Percentiles rank a stretch among this genome's conserved stretches.
Evolutionary conservation across 2,888 invertebrate species (phyloP).

Genomic region (Congeria kusceri): DNA sequence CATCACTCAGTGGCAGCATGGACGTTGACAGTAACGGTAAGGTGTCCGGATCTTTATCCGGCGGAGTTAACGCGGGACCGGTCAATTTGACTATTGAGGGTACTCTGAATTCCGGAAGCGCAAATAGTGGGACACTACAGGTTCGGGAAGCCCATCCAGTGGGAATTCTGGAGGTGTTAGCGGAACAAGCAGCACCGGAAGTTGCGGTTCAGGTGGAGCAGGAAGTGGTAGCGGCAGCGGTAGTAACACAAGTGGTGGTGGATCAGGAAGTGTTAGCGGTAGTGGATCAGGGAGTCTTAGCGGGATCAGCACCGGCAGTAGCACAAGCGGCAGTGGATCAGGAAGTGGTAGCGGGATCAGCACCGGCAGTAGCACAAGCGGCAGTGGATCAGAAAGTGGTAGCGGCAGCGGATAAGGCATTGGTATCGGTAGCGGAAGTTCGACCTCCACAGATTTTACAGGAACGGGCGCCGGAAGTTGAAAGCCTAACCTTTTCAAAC

Average conservation of each 20-base stretch:
- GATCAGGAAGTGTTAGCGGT: background rate
- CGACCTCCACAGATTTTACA: background rate
- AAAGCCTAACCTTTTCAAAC: conserved; percentile 35
- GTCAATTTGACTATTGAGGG: conserved; percentile 22
- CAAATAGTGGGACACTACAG: conserved; percentile 14
- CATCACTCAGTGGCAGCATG: conserved; percentile 35
- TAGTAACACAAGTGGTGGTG: too few species aligned
- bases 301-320: background rate
- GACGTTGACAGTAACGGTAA: conserved; percentile 36
- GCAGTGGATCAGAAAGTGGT: conserved; percentile 9
- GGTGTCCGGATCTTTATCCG: conserved; percentile 36
- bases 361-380: too few species aligned
- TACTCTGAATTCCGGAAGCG: conserved; percentile 22
- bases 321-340: background rate
- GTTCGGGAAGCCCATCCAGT: conserved; percentile 1
- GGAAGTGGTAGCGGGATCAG: background rate
- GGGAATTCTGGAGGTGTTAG: too few species aligned
- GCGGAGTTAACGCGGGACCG: conserved; percentile 21
- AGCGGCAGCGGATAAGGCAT: background rate
- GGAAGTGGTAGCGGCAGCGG: conserved; percentile 4
- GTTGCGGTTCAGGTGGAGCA: background rate
- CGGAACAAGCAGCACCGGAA: background rate
- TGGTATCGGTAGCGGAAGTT: background rate
- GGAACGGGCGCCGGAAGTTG: conserved; percentile 4
- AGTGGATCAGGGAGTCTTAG: background rate